Evolutionary conservation across 2,888 invertebrate species (phyloP), one percentile per base, ranked within the genome.

Genomic region (Hirtodrosophila duncani): DNA sequence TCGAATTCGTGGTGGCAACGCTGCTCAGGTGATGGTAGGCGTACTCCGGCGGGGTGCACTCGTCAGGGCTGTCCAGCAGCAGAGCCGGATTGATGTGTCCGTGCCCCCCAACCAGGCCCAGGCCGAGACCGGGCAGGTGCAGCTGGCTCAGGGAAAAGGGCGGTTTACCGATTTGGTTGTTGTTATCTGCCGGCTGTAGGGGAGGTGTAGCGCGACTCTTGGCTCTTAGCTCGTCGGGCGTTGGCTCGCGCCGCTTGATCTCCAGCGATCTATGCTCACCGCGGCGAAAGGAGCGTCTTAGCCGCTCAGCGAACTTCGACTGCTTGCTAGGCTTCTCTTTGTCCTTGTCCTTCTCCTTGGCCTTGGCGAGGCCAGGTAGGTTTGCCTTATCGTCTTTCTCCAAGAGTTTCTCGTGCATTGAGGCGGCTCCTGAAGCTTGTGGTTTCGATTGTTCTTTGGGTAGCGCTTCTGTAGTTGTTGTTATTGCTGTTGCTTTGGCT

Each of bases 61-160:
- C 85, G 74, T 85, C 85, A 3, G 85, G 85, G 26, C 85, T 85
- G 39, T 85, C 85, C 26, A 85, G 61, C 5, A 85, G 55, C 18
- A 85, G 49, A 0, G 85, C 83, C 11, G 82, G 78, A 61, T 83
- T 84, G 6, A 84, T 83, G 26, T 83, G 83, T 0, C 84, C 83
- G 0, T n/a, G n/a, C n/a, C n/a, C n/a, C n/a, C n/a, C n/a, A n/a
- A n/a, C n/a, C n/a, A n/a, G n/a, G n/a, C 79, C 72, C 14, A 74
- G 48, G 3, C 56, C 62, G 14, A 75, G 11, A 3, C 71, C 72
- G 4, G 72, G 72, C 11, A 75, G 20, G 18, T 71, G 58, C 16
- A 83, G 49, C 24, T 81, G 75, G 6, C 62, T 71, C 4, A 75
- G 51, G 11, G 78, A 67, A 18, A 77, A 79, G 31, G 77, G 77